Conservation (phyloP, 2,797 vertebrate genomes). For the Rhodeus uyekii region DNA sequence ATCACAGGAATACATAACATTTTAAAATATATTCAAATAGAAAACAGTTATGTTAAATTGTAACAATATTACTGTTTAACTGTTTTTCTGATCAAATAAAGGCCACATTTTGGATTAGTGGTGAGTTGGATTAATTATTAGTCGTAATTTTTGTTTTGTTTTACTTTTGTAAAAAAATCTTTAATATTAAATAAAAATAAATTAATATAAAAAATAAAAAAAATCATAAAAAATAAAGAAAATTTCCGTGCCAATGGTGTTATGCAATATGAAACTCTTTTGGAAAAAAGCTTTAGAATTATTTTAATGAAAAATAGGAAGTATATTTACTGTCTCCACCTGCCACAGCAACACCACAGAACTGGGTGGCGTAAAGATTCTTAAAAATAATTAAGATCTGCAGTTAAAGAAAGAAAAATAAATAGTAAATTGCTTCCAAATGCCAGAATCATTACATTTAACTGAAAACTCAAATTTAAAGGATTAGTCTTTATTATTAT, state of each 20-base stretch:
- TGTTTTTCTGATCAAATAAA: too few relatives aligned
- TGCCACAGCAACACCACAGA: not conserved
- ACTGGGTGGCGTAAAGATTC: not conserved
- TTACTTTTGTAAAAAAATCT: too few relatives aligned
- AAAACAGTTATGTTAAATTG: not conserved
- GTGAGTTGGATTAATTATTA: too few relatives aligned
- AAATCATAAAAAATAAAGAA: not conserved
- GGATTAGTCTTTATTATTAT: not conserved
- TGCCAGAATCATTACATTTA: not conserved
- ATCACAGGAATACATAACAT: too few relatives aligned
- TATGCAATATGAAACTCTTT: too few relatives aligned
- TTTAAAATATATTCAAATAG: too few relatives aligned
- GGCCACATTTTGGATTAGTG: not conserved
- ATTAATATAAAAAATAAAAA: not conserved
- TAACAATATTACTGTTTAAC: not conserved
- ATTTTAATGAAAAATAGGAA: conserved; percentile 4
- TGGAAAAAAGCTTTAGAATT: not conserved
- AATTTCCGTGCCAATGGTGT: not conserved
- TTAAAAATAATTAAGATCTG: not conserved
- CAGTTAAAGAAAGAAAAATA: not conserved
- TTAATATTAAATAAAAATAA: not conserved
- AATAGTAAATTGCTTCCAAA: not conserved
- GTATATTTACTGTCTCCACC: not conserved
- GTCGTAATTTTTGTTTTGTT: too few relatives aligned
- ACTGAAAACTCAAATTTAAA: not conserved